Percentiles rank a stretch among this genome's conserved stretches.
Evolutionary conservation across 2,113 vertebrate genomes (phyloP).

Genomic region (Saccopteryx leptura): DNA sequence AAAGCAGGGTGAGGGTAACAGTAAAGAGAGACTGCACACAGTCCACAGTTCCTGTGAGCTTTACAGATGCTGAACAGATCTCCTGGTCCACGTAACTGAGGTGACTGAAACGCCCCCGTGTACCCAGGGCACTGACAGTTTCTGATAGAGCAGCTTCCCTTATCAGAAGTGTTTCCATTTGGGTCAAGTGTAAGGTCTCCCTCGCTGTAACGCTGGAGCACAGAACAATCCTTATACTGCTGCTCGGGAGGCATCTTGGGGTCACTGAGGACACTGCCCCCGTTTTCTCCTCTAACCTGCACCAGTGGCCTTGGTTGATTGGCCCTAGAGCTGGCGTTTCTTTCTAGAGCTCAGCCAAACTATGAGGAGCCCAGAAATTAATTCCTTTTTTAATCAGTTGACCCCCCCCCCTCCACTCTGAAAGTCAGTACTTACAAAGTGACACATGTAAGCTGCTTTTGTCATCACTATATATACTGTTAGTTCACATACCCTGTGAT

Average conservation of each 20-base stretch:
- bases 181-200: not conserved
- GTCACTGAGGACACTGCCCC: not conserved
- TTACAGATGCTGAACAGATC: not conserved
- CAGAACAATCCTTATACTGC: not conserved
- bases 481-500: not conserved
- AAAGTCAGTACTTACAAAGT: not conserved
- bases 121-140: no score
- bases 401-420: not conserved
- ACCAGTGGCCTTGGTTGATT: not conserved
- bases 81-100: not conserved
- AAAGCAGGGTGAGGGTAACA: not conserved
- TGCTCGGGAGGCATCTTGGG: not conserved
- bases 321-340: not conserved
- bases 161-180: not conserved
- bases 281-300: not conserved
- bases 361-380: not conserved
- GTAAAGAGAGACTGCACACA: not conserved
- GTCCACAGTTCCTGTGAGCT: not conserved
- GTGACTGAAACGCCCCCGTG: not conserved
- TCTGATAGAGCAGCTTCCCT: not conserved
- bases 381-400: not conserved
- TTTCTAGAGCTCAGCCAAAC: not conserved
- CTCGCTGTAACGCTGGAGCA: not conserved
- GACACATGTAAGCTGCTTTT: not conserved
- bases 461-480: not conserved